Evolutionary conservation across 2,113 vertebrate genomes (phyloP).

Genomic region (Epinephelus moara): DNA sequence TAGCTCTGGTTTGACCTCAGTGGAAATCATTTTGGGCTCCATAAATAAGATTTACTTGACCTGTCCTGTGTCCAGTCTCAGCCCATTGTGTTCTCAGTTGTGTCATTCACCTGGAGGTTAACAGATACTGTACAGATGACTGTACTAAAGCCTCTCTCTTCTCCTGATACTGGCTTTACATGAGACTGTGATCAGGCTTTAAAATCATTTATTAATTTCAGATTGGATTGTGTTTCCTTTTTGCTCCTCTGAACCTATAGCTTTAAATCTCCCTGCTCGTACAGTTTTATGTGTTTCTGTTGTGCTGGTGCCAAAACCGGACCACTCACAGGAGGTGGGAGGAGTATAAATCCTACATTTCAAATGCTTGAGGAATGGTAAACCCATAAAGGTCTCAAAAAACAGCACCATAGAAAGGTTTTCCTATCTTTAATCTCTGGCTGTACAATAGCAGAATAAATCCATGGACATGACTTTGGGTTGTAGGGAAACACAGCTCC

Average conservation of each 20-base stretch:
- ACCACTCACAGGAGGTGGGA: constrained; percentile 7
- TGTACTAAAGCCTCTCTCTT: no score
- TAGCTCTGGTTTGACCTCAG: background rate
- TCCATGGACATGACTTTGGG: constrained; percentile 11
- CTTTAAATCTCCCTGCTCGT: background rate
- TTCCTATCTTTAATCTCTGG: constrained; percentile 28
- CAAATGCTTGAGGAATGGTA: constrained; percentile 7
- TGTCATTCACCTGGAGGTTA: background rate
- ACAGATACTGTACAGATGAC: no score
- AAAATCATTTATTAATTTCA: background rate
- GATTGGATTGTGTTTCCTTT: background rate
- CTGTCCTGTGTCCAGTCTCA: background rate
- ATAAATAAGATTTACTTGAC: background rate
- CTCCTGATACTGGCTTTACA: background rate
- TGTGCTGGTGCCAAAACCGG: constrained; percentile 4
- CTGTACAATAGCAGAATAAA: constrained; percentile 20
- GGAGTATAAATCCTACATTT: constrained; percentile 24
- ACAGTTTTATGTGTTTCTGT: constrained; percentile 9
- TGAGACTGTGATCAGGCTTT: background rate
- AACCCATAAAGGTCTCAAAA: constrained; percentile 14
- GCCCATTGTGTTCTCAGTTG: background rate
- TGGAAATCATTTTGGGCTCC: background rate
- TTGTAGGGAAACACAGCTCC: background rate
- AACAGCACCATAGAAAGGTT: constrained; percentile 15
- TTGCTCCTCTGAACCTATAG: background rate